Conservation (phyloP, 2,113 vertebrate species). For the Sinocyclocheilus grahami region DNA sequence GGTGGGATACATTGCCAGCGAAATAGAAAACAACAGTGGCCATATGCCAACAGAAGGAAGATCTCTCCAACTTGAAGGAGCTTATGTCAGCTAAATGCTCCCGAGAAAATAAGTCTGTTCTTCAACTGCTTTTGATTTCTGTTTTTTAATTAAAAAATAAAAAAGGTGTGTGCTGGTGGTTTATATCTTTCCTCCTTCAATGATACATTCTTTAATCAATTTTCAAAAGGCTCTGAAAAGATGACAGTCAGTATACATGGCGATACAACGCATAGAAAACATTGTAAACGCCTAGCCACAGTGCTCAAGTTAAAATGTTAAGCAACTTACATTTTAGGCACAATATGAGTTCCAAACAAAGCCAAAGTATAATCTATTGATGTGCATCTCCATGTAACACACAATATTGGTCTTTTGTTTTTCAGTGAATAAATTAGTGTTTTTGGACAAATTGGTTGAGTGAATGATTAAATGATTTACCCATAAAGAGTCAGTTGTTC, state of each 20-base stretch:
- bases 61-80: constrained; percentile 20
- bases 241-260: not conserved
- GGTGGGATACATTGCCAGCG: not conserved
- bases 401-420: not conserved
- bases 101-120: not conserved
- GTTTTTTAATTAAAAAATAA: not conserved
- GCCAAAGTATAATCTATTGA: too few relatives aligned
- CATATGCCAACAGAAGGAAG: constrained; percentile 35
- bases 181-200: not conserved
- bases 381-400: too few relatives aligned
- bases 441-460: not conserved
- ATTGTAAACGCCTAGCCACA: not conserved
- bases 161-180: not conserved
- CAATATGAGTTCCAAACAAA: not conserved
- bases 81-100: constrained; percentile 18
- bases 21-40: constrained; percentile 47
- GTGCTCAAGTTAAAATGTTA: not conserved
- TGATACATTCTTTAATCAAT: not conserved
- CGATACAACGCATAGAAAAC: not conserved
- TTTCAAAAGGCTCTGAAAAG: not conserved
- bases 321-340: not conserved
- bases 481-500: not conserved
- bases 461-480: not conserved
- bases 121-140: constrained; percentile 21
- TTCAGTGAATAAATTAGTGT: not conserved